A percentile compares a stretch with the other conserved stretches of the same genome.
These are phyloP conservation scores for Pseudopodoces humilis DNA, from an alignment of 2,113 vertebrate species.

Conservation along the genomic window DNA sequence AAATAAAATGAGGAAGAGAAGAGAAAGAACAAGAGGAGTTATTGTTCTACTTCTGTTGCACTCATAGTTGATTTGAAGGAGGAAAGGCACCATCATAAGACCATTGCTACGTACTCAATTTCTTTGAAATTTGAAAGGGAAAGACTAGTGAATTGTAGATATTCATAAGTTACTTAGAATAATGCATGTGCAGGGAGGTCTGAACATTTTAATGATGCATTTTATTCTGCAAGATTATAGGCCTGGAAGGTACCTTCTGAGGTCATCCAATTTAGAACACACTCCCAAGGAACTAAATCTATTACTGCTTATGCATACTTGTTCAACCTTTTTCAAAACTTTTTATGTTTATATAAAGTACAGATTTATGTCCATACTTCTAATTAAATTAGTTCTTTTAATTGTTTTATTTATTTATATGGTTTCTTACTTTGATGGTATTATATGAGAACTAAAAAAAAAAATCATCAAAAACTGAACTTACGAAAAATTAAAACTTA, in stretches of 20 bases:
- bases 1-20: not conserved
- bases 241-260: not conserved
- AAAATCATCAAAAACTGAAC: not conserved
- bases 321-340: not conserved
- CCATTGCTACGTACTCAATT: not conserved
- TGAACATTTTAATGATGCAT: not conserved
- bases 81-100: not conserved
- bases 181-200: not conserved
- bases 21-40: not conserved
- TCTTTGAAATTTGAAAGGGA: not conserved
- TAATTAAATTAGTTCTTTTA: not conserved
- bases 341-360: not conserved
- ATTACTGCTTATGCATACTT: not conserved
- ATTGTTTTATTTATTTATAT: not conserved
- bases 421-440: not conserved
- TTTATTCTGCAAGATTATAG: not conserved
- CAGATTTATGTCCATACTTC: not conserved
- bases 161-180: not conserved
- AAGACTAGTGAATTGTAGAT: not conserved
- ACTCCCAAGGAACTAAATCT: not conserved
- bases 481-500: not conserved
- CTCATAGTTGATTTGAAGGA: not conserved
- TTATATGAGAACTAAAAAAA: not conserved
- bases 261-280: not conserved
- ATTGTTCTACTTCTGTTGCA: not conserved